phyloP scores from a whole-genome alignment of 1,140 invertebrate species.

The Drosophila subobscura region DNA sequence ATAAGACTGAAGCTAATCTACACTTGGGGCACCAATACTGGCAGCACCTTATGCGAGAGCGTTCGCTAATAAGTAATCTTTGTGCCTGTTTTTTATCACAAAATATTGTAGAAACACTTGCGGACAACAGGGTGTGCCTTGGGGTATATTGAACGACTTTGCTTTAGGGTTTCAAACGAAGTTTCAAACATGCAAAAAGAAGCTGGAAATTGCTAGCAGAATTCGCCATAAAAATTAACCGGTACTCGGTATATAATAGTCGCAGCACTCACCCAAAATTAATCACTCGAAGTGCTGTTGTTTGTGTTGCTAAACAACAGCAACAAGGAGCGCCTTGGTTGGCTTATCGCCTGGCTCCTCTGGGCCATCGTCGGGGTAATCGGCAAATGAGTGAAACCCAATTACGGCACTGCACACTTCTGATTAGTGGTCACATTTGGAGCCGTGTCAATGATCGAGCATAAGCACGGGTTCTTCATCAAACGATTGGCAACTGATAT shows the following conservation, averaged over 20 bases:
- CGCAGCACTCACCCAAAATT: too few relatives aligned
- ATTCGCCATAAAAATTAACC: too few relatives aligned
- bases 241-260: too few relatives aligned
- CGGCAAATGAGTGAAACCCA: conserved; percentile 42
- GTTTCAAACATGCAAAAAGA: too few relatives aligned
- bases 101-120: too few relatives aligned
- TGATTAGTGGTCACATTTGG: conserved; percentile 23
- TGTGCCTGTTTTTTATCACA: conserved; percentile 62
- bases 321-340: conserved; percentile 29
- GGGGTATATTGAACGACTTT: conserved; percentile 44
- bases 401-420: conserved; percentile 42
- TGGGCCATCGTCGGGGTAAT: conserved; percentile 31
- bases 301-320: conserved; percentile 59
- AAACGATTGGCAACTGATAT: conserved; percentile 45
- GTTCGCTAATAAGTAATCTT: conserved; percentile 47
- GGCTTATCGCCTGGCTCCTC: conserved; percentile 49
- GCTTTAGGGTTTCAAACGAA: neutral
- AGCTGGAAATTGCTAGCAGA: too few relatives aligned
- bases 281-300: neutral
- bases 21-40: conserved; percentile 40
- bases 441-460: conserved; percentile 71
- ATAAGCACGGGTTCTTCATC: conserved; percentile 62
- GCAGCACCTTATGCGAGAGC: conserved; percentile 11
- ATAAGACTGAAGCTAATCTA: conserved; percentile 73
- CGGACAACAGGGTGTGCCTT: too few relatives aligned